Conservation (phyloP, 2,888 invertebrate species). For the Dryococelus australis region DNA sequence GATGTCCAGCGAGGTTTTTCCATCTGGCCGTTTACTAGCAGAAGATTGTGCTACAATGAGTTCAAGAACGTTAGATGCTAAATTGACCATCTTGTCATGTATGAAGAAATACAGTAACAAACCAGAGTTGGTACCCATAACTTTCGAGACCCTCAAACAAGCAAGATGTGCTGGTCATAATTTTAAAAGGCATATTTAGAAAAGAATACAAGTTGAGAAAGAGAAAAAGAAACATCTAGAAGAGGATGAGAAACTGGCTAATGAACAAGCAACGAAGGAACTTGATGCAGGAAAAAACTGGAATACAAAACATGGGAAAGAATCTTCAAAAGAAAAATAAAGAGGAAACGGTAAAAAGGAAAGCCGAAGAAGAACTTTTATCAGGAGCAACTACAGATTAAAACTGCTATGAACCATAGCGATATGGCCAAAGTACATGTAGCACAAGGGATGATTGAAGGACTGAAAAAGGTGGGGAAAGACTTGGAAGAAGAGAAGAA, state of each 20-base stretch:
- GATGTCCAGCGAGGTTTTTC: neutral
- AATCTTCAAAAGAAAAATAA: neutral
- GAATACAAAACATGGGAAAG: neutral
- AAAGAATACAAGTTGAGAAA: neutral
- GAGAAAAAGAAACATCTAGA: constrained; percentile 4
- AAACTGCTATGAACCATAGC: neutral
- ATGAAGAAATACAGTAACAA: neutral
- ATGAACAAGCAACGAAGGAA: neutral
- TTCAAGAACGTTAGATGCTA: constrained; percentile 7
- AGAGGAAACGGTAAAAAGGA: neutral
- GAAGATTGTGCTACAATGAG: neutral
- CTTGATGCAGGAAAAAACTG: neutral
- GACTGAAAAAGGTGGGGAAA: no score
- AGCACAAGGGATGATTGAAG: neutral
- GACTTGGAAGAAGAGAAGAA: neutral
- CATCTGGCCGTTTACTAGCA: neutral
- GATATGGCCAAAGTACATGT: constrained; percentile 21
- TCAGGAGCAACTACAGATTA: neutral
- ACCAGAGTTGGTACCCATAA: no score
- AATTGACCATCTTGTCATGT: neutral
- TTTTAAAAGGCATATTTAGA: neutral
- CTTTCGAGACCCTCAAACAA: neutral
- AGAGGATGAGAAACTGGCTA: neutral
- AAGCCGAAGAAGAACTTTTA: constrained; percentile 11
- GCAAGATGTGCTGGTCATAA: neutral